Evolutionary conservation across 1,140 invertebrate genomes (phyloP).

Genomic region (Panulirus ornatus): DNA sequence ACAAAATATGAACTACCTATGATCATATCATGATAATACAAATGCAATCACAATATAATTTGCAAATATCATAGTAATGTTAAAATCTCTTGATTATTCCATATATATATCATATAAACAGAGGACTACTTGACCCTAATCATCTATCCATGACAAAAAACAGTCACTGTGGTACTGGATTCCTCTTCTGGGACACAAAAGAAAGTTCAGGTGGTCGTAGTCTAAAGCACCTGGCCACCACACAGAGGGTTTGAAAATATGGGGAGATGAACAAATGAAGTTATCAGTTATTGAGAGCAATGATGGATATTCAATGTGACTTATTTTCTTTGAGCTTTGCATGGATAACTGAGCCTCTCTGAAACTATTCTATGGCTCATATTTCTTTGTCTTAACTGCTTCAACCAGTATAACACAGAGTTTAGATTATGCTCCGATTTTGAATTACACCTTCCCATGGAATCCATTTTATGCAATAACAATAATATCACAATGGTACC

Average conservation of each 20-base stretch:
- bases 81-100: conserved; percentile 47
- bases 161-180: conserved; percentile 35
- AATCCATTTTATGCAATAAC: conserved; percentile 2
- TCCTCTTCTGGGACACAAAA: conserved; percentile 63
- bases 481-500: conserved; percentile 43
- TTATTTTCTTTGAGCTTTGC: conserved; percentile 13
- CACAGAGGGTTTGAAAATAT: conserved; percentile 52
- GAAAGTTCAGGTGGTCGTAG: conserved; percentile 39
- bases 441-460: background rate
- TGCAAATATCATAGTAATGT: conserved; percentile 32
- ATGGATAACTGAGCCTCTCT: background rate
- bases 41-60: conserved; percentile 50
- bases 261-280: conserved; percentile 14
- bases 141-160: conserved; percentile 49
- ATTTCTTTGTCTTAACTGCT: background rate
- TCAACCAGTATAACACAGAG: background rate
- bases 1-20: conserved; percentile 56
- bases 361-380: background rate
- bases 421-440: conserved; percentile 4
- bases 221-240: conserved; percentile 54
- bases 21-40: conserved; percentile 52
- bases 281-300: conserved; percentile 22
- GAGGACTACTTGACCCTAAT: conserved; percentile 47
- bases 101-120: conserved; percentile 40
- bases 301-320: background rate